Percentiles rank a stretch among this genome's conserved stretches.
Evolutionary conservation across 2,888 invertebrate genomes (phyloP).

Genomic region (Laothoe populi): DNA sequence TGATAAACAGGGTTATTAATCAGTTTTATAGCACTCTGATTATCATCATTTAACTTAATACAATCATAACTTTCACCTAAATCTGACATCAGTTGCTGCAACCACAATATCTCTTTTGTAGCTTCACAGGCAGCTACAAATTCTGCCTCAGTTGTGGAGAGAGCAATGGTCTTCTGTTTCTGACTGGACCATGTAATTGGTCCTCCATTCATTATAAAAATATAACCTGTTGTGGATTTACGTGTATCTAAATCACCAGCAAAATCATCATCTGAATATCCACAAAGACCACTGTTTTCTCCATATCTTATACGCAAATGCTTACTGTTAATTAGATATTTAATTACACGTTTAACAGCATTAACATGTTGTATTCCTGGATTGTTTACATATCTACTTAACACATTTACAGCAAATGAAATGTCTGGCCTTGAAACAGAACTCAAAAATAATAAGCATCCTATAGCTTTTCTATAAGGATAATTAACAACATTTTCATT

Average conservation of each 20-base stretch:
- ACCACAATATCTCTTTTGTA: too few relatives aligned
- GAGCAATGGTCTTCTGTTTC: too few relatives aligned
- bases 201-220: too few relatives aligned
- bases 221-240: too few relatives aligned
- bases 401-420: constrained; percentile 33
- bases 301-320: too few relatives aligned
- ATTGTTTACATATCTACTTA: constrained; percentile 34
- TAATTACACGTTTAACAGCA: constrained; percentile 39
- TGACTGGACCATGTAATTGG: too few relatives aligned
- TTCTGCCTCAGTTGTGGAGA: too few relatives aligned
- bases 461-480: constrained; percentile 38
- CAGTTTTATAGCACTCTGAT: constrained; percentile 41
- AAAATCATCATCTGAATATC: too few relatives aligned
- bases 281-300: too few relatives aligned
- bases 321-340: constrained; percentile 40
- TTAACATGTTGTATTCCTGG: constrained; percentile 33
- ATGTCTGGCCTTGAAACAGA: constrained; percentile 39
- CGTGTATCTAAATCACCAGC: too few relatives aligned
- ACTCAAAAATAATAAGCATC: constrained; percentile 38
- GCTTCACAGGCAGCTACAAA: too few relatives aligned
- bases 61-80: constrained; percentile 30
- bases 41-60: constrained; percentile 33
- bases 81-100: too few relatives aligned
- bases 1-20: constrained; percentile 43
- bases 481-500: constrained; percentile 31